Base-by-base conservation (phyloP, 2,888 invertebrate genomes). In the Cerastoderma edule region DNA sequence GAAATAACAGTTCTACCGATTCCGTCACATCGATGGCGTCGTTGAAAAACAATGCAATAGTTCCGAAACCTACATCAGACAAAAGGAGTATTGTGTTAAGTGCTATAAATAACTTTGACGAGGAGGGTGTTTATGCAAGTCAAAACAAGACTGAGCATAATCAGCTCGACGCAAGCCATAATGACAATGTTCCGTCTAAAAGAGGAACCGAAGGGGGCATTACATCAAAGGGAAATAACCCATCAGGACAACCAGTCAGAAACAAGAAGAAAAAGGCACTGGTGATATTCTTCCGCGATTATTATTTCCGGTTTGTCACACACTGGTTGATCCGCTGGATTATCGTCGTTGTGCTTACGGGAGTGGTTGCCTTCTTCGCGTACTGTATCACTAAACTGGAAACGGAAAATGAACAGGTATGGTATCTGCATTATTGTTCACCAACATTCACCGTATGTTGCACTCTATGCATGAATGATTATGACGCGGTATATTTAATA, bases 341-440 rank as follows among this genome's bases (percentile, higher is more conserved):
- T 32, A 80, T 89, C n/a, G 53, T 90, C 16, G 60, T 75, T 0
- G 30, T 82, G 24, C 80, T 85, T 57, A 67, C 73, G 1, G 69
- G 53, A 8, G 8, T 85, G 22, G 74, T 89, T 16, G 65, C 66
- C 1, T 74, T 83, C n/a, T 83, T 87, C 35, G 75, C 83, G 0
- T 87, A 86, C 67, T 80, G 81, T 33, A 86, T 86, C 16, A 80
- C 88, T 10, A 78, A 22, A n/a, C 74, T 90, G 39, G 73, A 86
- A 48, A 80, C 87, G 30, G 88, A 90, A 35, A 88, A 88, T 67
- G 88, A 89, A 75, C 85, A 88, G 85, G 90, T 90, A 67, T 75
- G 78, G n/a, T n/a, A n/a, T n/a, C n/a, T n/a, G n/a, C n/a, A n/a
- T n/a, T n/a, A n/a, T n/a, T n/a, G n/a, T n/a, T n/a, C n/a, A n/a